Base-by-base conservation (phyloP, 2,888 invertebrate species). In the Lasioglossum malachurum region DNA sequence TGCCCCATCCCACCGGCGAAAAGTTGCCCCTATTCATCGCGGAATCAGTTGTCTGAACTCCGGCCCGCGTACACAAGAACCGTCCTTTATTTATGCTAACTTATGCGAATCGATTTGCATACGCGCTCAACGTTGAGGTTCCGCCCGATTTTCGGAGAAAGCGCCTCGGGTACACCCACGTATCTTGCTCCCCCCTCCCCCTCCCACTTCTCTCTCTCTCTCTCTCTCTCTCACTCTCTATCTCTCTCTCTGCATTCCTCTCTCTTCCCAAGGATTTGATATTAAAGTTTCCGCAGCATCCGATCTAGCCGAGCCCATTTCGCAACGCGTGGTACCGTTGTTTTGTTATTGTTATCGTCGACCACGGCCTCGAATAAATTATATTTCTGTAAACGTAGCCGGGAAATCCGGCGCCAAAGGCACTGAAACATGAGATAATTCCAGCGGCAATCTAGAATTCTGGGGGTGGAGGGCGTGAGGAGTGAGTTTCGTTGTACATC, bases 81-180 rank as follows among this genome's bases (percentile, higher is more conserved):
- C 69, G 31, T 60, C 80, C 86, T 88, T 79, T 89, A 89, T 89
- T 91, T 89, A 91, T 91, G 90, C 89, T 88, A 91, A 91, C 87
- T 89, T 86, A 91, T 91, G 89, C 91, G 79, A 46, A 53, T 46
- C 75, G 84, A 91, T 91, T 91, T 91, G 86, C 90, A 91, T 91
- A 82, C 84, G 72, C 82, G 60, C 60, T 60, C 80, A 8, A 71
- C 71, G 71, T 38, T 41, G 78, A 73, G 75, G 75, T 83, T 60
- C 77, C 71, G 44, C 80, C 35, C 60, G 53, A 60, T 80, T 82
- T 75, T 75, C 64, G 75, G 41, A 75, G 49, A 73, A 75, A 86
- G 82, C 85, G 83, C 69, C 80, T 79, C 75, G 73, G 76, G 67
- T 82, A 38, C 38, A 23, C 19, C 10, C 4, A 35, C 19, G 31